Base-by-base conservation (phyloP, 1,140 invertebrate species). In the Drosophila nasuta region DNA sequence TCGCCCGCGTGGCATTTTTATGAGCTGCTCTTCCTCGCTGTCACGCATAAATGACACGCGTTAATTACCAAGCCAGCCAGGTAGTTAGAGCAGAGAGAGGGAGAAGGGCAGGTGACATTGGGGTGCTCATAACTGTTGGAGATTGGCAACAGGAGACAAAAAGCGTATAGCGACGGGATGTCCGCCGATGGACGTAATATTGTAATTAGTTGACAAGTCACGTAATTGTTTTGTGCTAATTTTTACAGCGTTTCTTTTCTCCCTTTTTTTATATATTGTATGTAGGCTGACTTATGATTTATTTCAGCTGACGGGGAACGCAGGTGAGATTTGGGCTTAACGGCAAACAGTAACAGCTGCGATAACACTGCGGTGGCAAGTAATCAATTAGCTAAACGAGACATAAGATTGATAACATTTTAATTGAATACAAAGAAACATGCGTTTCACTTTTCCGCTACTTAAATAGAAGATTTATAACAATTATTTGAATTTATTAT, bases 161-260 rank as follows among this genome's bases (percentile, higher is more conserved):
- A 38, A 8, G 35, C 10, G 10, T 35, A 15, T 11, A 52, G 43
- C 57, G 51, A 51, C 52, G 54, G 59, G 57, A 69, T 71, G 54
- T 69, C 65, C 66, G 43, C 17, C 48, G 49, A 74, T 87, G 77
- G 83, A 80, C 69, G 72, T 77, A 87, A 87, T 82, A 87, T 88
- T 87, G 83, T 75, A 88, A 87, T 87, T 87, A 87, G 82, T 87
- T 82, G 83, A 83, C 80, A 88, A 87, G 82, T 87, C 82, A 87
- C 82, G 82, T 87, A 87, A 82, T 82, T 80, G 70, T 64, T 57
- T 72, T 83, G 69, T 28, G 62, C 83, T 81, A 74, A 88, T 83
- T 88, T 87, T 82, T 82, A 76, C 28, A 4, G 8, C 25, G 5
- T 52, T 41, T 43, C 17, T 51, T 30, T 38, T 35, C 56, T 68